Evolutionary conservation across 2,888 invertebrate genomes (phyloP), one percentile per base, ranked within the genome.

Genomic region (Hipparchia sbordonii): DNA sequence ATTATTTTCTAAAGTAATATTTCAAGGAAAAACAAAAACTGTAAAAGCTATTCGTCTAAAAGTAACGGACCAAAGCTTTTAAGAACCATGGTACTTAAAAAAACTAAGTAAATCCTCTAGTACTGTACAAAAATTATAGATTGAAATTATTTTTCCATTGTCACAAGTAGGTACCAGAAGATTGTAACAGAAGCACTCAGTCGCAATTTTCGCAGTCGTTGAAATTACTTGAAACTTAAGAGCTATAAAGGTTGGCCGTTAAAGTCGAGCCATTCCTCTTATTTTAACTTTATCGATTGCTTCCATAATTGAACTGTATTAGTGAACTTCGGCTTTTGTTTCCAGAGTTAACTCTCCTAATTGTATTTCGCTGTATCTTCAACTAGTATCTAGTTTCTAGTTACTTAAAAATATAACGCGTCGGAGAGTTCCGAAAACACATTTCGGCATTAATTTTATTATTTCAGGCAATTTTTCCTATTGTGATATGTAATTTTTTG

Each of bases 271-370:
- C 69, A 61, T 65, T 74, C 63, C 66, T 72, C 72, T 71, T 69
- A 69, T 71, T 73, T 75, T 67, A 73, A 69, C 71, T 73, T 72
- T 67, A 75, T 75, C 73, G 75, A 75, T 75, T 71, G 73, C 54
- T 73, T 69, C 71, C 57, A 71, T 71, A 73, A 71, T 73, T 73
- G 70, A 73, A 73, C 69, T 69, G 51, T 71, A 69, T 71, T 73
- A 65, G 71, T 52, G 56, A 69, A 74, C 68, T 74, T 71, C 65
- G 46, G 72, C 33, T 62, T 67, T 72, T 67, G 72, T 67, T 72
- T 67, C 56, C 54, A 67, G 54, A 12, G 62, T 72, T 54, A 72
- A 72, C 72, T 67, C 67, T 62, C 61, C 46, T 62, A 62, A 72
- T 72, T 67, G 72, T 67, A 67, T 72, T 67, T 62, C 61, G 33